Evolutionary conservation across 1,140 invertebrate species (phyloP).

Genomic region (Pectinophora gossypiella): DNA sequence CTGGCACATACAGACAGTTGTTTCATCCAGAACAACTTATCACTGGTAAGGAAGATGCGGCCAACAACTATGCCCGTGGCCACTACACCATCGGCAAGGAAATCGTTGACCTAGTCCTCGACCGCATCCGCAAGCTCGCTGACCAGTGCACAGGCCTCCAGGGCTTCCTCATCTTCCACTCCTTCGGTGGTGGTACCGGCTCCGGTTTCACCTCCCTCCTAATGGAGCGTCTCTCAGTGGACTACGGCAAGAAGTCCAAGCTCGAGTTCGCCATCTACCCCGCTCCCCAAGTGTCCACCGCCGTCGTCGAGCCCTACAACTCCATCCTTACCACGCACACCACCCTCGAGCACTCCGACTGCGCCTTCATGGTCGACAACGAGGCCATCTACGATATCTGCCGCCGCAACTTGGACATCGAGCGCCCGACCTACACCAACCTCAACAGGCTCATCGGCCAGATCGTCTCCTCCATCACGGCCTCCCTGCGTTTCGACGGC

Average conservation of each 20-base stretch:
- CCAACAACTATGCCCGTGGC: slow-evolving; percentile 92
- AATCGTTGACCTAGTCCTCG: slow-evolving; percentile 88
- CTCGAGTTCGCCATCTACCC: slow-evolving; percentile 94
- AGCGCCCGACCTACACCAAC: slow-evolving; percentile 88
- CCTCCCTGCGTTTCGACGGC: slow-evolving; percentile 92
- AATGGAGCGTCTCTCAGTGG: slow-evolving; percentile 92
- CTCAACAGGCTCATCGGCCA: slow-evolving; percentile 89
- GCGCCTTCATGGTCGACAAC: slow-evolving; percentile 93
- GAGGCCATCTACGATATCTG: slow-evolving; percentile 94
- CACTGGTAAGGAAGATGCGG: slow-evolving; percentile 92
- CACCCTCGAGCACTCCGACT: slow-evolving; percentile 91
- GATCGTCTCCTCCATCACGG: slow-evolving; percentile 91
- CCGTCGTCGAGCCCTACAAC: slow-evolving; percentile 95
- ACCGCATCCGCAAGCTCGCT: slow-evolving; percentile 87
- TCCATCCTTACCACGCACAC: slow-evolving; percentile 89
- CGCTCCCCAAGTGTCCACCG: slow-evolving; percentile 91
- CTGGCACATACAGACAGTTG: slow-evolving; percentile 88
- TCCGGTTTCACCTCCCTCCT: slow-evolving; percentile 92
- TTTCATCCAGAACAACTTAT: slow-evolving; percentile 92
- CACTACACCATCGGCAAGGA: slow-evolving; percentile 96
- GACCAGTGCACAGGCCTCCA: slow-evolving; percentile 93
- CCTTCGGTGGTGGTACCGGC: slow-evolving; percentile 93
- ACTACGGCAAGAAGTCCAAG: slow-evolving; percentile 94
- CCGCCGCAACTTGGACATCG: slow-evolving; percentile 90
- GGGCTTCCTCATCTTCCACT: slow-evolving; percentile 94